A percentile compares a stretch with the other conserved stretches of the same genome.
Conservation (phyloP, 2,797 vertebrate species). For the Carapus acus region DNA sequence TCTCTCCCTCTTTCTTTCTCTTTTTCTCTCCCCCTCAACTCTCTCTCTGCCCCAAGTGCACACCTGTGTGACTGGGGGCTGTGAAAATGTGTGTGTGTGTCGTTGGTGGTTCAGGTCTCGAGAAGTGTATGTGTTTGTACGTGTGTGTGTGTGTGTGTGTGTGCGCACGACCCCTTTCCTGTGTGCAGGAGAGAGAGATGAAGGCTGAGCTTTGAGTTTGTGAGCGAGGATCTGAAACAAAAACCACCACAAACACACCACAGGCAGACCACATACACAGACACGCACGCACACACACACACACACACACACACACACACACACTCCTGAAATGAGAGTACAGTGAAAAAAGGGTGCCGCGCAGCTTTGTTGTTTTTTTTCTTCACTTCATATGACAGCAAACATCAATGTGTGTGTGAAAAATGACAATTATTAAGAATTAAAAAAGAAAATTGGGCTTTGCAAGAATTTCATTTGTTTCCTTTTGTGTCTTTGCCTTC, state of each 20-base stretch:
- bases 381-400: too few relatives aligned
- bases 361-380: not conserved
- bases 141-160: too few relatives aligned
- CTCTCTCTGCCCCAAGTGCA: conserved; percentile 26
- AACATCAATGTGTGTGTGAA: too few relatives aligned
- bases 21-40: conserved; percentile 9
- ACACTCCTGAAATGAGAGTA: conserved; percentile 19
- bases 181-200: conserved; percentile 47
- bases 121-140: conserved; percentile 25
- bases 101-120: conserved; percentile 45
- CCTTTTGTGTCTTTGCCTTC: too few relatives aligned
- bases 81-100: conserved; percentile 22
- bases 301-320: conserved; percentile 11
- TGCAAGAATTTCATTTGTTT: too few relatives aligned
- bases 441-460: too few relatives aligned
- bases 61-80: conserved; percentile 45
- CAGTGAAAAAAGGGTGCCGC: not conserved
- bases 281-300: conserved; percentile 33
- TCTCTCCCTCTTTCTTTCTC: not conserved
- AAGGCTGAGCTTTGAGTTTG: conserved; percentile 65
- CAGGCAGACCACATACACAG: conserved; percentile 66
- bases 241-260: conserved; percentile 73
- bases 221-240: conserved; percentile 69
- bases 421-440: too few relatives aligned
- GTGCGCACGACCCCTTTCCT: conserved; percentile 58